Conservation (phyloP, 2,797 vertebrate species). For the Okamejei kenojei region DNA sequence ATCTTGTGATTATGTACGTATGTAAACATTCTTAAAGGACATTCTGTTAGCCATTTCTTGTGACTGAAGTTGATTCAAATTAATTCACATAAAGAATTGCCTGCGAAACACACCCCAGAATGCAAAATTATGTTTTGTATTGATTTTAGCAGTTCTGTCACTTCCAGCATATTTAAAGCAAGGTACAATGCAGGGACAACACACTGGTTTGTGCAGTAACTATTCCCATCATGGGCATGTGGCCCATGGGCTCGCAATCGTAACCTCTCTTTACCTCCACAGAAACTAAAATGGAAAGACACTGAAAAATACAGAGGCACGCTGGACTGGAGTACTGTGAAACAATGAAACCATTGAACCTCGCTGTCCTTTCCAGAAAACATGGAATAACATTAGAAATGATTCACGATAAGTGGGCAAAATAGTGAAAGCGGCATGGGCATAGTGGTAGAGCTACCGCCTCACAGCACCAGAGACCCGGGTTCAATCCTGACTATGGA, state of each 20-base stretch:
- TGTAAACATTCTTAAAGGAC: neutral
- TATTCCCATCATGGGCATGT: neutral
- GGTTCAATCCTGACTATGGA: too few relatives aligned
- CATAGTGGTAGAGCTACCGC: too few relatives aligned
- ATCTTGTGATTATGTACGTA: slow-evolving; percentile 9
- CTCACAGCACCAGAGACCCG: too few relatives aligned
- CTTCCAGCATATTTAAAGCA: neutral
- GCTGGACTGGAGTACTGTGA: neutral
- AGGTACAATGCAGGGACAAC: neutral
- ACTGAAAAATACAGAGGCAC: too few relatives aligned
- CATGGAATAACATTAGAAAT: neutral
- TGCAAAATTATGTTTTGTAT: neutral
- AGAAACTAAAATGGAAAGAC: neutral
- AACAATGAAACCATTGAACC: too few relatives aligned
- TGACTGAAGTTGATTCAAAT: slow-evolving; percentile 2
- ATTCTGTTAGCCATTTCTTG: neutral
- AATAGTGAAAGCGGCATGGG: neutral
- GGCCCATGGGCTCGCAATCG: neutral
- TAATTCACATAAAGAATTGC: neutral
- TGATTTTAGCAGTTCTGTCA: neutral
- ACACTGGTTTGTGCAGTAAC: neutral
- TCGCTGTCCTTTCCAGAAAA: neutral
- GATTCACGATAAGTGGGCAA: neutral
- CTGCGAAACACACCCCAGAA: neutral
- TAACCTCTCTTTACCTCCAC: too few relatives aligned